These are phyloP conservation scores for Pipistrellus pygmaeus DNA, from an alignment of 2,797 vertebrate genomes.

Conservation along the genomic window DNA sequence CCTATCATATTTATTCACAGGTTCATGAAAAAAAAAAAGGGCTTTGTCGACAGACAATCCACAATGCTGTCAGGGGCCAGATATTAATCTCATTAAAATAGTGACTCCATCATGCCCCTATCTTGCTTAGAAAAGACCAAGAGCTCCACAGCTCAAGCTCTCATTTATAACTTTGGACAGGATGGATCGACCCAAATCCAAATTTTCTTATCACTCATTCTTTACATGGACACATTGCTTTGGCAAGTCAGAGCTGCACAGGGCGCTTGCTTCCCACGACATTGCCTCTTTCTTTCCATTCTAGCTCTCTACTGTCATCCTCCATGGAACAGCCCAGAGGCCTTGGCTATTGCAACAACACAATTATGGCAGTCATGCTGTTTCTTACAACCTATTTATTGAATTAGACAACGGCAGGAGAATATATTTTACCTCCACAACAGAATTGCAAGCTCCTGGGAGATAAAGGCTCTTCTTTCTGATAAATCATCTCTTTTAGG, in stretches of 20 bases:
- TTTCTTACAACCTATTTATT: background rate
- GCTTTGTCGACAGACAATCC: conserved; percentile 46
- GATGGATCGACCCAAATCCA: background rate
- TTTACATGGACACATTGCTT: background rate
- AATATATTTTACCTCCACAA: background rate
- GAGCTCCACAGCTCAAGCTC: background rate
- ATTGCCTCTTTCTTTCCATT: background rate
- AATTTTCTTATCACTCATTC: background rate
- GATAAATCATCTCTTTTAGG: background rate
- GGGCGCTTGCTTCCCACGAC: too few species aligned
- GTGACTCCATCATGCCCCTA: background rate
- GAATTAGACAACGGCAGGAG: background rate
- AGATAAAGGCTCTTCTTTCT: background rate
- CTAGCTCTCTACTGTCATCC: background rate
- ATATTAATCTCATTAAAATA: conserved; percentile 46
- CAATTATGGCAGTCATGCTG: background rate
- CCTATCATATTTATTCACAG: background rate
- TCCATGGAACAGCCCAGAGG: background rate
- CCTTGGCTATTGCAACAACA: background rate
- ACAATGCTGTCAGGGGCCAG: background rate
- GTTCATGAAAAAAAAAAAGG: conserved; percentile 30
- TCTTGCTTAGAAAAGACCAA: conserved; percentile 13
- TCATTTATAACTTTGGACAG: background rate
- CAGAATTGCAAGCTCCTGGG: background rate
- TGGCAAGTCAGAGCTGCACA: background rate